Percentiles rank a stretch among this genome's conserved stretches.
Conservation (phyloP, 2,888 invertebrate genomes). For the Synanthedon formicaeformis region DNA sequence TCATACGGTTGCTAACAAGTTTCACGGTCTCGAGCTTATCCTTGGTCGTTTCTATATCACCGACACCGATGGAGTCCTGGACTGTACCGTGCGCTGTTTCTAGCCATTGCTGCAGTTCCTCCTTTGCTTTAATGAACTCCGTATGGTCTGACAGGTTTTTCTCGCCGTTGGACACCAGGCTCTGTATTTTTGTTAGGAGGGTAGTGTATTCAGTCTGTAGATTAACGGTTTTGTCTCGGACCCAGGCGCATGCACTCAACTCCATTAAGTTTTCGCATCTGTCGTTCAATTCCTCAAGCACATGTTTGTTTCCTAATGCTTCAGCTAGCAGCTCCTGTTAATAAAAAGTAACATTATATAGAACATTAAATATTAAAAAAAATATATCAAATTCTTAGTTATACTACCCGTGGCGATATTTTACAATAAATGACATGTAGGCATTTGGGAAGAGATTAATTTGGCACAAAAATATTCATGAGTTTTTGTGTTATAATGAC, state of each 20-base stretch:
- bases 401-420: too few relatives aligned
- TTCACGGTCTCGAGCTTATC: slow-evolving; percentile 86
- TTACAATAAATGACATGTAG: too few relatives aligned
- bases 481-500: too few relatives aligned
- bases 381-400: too few relatives aligned
- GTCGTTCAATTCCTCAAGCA: slow-evolving; percentile 87
- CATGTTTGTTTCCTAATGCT: slow-evolving; percentile 79
- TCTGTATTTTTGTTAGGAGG: slow-evolving; percentile 82
- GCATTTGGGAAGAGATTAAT: too few relatives aligned
- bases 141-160: slow-evolving; percentile 92
- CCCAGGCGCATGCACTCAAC: slow-evolving; percentile 85
- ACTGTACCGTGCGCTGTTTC: slow-evolving; percentile 84
- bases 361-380: too few relatives aligned
- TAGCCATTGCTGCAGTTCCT: slow-evolving; percentile 87
- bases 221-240: slow-evolving; percentile 87
- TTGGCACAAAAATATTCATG: neutral
- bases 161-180: slow-evolving; percentile 85
- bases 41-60: slow-evolving; percentile 80
- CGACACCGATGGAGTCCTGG: slow-evolving; percentile 84
- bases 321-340: slow-evolving; percentile 77
- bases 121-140: slow-evolving; percentile 88
- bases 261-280: slow-evolving; percentile 89
- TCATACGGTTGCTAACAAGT: slow-evolving; percentile 78
- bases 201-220: slow-evolving; percentile 86
- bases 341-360: slow-evolving; percentile 1